phyloP scores from a whole-genome alignment of 2,888 invertebrate species.

The Drosophila picticornis region DNA sequence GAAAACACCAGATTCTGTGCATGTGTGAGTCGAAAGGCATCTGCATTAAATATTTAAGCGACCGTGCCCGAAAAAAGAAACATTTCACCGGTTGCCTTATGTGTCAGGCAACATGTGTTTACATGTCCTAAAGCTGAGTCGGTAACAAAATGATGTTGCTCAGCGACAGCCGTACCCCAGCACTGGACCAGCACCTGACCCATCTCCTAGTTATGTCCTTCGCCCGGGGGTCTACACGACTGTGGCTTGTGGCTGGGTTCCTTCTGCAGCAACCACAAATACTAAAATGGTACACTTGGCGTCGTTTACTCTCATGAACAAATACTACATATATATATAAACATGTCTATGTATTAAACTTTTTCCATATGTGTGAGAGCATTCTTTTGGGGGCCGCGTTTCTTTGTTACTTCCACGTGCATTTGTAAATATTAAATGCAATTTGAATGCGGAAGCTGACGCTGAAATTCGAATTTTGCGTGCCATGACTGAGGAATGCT shows the following conservation, averaged over 20 bases:
- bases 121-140: slow-evolving; percentile 57
- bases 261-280: slow-evolving; percentile 29
- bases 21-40: slow-evolving; percentile 20
- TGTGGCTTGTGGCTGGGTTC: slow-evolving; percentile 52
- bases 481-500: slow-evolving; percentile 4
- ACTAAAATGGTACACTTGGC: slow-evolving; percentile 51
- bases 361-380: slow-evolving; percentile 1
- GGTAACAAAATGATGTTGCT: slow-evolving; percentile 62
- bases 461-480: slow-evolving; percentile 43
- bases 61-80: slow-evolving; percentile 25
- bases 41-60: slow-evolving; percentile 46
- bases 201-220: slow-evolving; percentile 46
- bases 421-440: slow-evolving; percentile 59
- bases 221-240: slow-evolving; percentile 26
- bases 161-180: slow-evolving; percentile 48
- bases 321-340: background rate
- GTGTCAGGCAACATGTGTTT: slow-evolving; percentile 63
- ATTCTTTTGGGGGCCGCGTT: slow-evolving; percentile 10
- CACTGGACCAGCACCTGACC: background rate
- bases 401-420: slow-evolving; percentile 47
- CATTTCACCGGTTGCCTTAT: slow-evolving; percentile 36
- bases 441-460: slow-evolving; percentile 42
- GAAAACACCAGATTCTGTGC: slow-evolving; percentile 1
- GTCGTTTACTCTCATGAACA: slow-evolving; percentile 20
- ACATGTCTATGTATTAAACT: background rate